Evolutionary conservation across 2,113 vertebrate species (phyloP), one percentile per base, ranked within the genome.

Genomic region (Brachyistius frenatus): DNA sequence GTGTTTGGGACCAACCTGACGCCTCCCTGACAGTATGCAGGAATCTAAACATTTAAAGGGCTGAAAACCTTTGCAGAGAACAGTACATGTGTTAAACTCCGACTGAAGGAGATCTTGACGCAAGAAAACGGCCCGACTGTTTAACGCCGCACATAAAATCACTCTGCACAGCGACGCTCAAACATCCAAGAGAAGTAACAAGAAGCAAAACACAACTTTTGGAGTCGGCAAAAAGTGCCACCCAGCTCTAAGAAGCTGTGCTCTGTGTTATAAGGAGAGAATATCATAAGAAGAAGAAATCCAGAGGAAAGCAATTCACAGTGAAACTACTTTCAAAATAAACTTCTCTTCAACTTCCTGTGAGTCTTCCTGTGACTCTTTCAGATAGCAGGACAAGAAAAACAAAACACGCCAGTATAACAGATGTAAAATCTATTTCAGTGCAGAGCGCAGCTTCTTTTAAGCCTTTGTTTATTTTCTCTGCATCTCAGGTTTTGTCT

Each of bases 351-450:
- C 50, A 46, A 65, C 84, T 81, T 87, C 75, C 74, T 76, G 68
- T 30, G 62, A 76, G 55, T 58, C 9, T 53, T 80, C 56, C 32
- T 68, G 50, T 0, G 39, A 81, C 73, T 73, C 39, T 7, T 66
- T 80, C 78, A 84, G 54, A 88, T 83, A 84, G 14, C 36, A 57
- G 55, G 50, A 86, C 63, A 81, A 84, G 78, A 81, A 88, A 86
- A 83, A 67, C 41, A 79, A 87, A 90, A 89, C 72, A 49, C n/a
- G 5, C 14, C 67, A n/a, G 33, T 23, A 39, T n/a, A 57, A 72
- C 92, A 93, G 90, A 92, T 92, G 92, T 90, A 64, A 89, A 91
- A 92, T 56, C 82, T 56, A 92, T 91, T 83, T 61, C 44, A n/a
- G 65, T 1, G 2, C 54, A 47, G 69, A 3, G 2, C 66, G 56